Evolutionary conservation across 2,113 vertebrate species (phyloP).

Genomic region (Cyanoramphus novaezelandiae): DNA sequence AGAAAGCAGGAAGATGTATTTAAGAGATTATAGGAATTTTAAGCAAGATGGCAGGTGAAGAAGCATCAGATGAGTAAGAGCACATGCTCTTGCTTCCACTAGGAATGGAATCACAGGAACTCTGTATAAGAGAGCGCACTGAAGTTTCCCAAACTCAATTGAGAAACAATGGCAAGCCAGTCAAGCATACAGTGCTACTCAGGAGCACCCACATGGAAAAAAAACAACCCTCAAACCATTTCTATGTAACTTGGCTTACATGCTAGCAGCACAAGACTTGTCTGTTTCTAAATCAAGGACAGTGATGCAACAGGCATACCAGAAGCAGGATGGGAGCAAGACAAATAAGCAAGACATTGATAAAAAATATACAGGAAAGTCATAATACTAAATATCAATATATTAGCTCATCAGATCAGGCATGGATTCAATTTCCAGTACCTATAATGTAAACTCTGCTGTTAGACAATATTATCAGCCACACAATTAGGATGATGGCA

Average conservation of each 20-base stretch:
- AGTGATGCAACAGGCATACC: background rate
- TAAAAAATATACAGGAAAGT: background rate
- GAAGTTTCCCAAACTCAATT: background rate
- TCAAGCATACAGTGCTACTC: background rate
- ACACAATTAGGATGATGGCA: background rate
- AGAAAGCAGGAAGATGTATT: background rate
- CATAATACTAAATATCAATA: background rate
- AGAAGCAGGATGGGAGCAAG: background rate
- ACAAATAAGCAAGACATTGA: background rate
- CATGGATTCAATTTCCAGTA: background rate
- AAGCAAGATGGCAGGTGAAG: background rate
- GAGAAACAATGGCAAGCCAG: background rate
- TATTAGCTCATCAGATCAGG: background rate
- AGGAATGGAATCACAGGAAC: background rate
- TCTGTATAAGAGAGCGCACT: background rate
- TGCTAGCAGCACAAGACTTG: background rate
- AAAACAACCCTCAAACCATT: fast-evolving
- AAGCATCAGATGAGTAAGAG: background rate
- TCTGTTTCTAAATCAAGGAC: background rate
- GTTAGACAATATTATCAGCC: background rate
- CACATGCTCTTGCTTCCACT: background rate
- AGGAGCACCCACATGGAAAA: background rate
- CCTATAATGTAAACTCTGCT: background rate
- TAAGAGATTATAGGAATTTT: background rate
- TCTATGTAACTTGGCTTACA: background rate